Conservation (phyloP, 2,797 vertebrate species). For the Poecilia velifera region DNA sequence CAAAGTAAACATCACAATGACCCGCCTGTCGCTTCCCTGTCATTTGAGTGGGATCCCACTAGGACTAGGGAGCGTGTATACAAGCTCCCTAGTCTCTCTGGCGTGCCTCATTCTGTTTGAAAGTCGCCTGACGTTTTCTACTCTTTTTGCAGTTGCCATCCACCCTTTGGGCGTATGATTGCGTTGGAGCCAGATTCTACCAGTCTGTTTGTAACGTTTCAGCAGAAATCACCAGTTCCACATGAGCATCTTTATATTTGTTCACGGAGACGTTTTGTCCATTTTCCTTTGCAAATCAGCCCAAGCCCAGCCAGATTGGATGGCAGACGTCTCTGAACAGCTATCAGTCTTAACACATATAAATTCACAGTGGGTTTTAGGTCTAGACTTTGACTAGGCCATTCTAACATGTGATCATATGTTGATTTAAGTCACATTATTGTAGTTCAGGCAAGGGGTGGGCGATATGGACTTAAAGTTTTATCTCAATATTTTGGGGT, state of each 20-base stretch:
- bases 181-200: neutral
- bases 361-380: neutral
- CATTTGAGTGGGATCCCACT: neutral
- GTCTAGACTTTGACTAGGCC: neutral
- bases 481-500: neutral
- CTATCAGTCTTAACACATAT: neutral
- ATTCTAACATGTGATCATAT: neutral
- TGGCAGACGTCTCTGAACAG: neutral
- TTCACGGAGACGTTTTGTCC: neutral
- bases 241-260: too few relatives aligned
- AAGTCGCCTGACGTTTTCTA: neutral
- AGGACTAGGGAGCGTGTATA: neutral
- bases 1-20: constrained; percentile 16
- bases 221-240: too few relatives aligned
- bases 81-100: neutral
- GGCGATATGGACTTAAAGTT: too few relatives aligned
- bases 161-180: too few relatives aligned
- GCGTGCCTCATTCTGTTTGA: neutral
- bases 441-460: too few relatives aligned
- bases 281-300: neutral
- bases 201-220: neutral
- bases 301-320: neutral
- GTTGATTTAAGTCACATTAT: neutral
- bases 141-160: neutral
- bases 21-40: constrained; percentile 11